These are phyloP conservation scores for Myoxocephalus aenaeus DNA, from an alignment of 2,797 vertebrate species.

Conservation along the genomic window DNA sequence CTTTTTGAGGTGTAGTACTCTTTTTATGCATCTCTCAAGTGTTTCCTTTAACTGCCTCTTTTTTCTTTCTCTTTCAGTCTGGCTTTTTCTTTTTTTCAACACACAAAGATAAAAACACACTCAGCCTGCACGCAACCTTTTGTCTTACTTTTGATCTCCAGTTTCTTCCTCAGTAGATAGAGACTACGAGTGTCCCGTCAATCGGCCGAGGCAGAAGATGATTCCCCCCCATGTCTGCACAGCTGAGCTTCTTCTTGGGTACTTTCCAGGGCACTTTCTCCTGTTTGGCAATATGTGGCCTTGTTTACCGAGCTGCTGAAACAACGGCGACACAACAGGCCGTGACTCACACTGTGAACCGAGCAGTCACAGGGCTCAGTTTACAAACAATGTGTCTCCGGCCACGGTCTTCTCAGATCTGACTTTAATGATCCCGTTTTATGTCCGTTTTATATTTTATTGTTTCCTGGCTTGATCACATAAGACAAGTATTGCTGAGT, in stretches of 20 bases:
- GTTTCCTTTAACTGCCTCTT: conserved; percentile 29
- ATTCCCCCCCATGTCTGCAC: conserved; percentile 37
- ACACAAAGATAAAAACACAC: conserved; percentile 23
- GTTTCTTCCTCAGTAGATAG: neutral
- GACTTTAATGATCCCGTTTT: conserved; percentile 6
- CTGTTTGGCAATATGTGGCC: conserved; percentile 52
- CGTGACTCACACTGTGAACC: conserved; percentile 73
- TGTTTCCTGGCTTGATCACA: neutral
- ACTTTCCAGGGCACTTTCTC: conserved; percentile 81
- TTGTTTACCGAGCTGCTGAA: conserved; percentile 64
- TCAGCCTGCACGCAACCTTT: conserved; percentile 8
- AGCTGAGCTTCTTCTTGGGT: conserved; percentile 68
- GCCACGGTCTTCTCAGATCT: conserved; percentile 24
- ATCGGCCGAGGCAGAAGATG: conserved; percentile 34
- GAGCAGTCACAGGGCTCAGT: conserved; percentile 68
- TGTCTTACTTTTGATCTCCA: conserved; percentile 36
- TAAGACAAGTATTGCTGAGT: conserved; percentile 5
- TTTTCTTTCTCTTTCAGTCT: conserved; percentile 11
- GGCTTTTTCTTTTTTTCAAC: neutral
- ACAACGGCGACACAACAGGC: conserved; percentile 55
- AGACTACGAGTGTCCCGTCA: conserved; percentile 40
- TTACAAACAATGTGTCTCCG: conserved; percentile 74
- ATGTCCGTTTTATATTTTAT: neutral
- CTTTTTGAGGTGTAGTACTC: conserved; percentile 13
- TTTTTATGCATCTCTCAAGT: conserved; percentile 7